Evolutionary conservation across 2,797 vertebrate species (phyloP).

Genomic region (Takifugu ocellatus): DNA sequence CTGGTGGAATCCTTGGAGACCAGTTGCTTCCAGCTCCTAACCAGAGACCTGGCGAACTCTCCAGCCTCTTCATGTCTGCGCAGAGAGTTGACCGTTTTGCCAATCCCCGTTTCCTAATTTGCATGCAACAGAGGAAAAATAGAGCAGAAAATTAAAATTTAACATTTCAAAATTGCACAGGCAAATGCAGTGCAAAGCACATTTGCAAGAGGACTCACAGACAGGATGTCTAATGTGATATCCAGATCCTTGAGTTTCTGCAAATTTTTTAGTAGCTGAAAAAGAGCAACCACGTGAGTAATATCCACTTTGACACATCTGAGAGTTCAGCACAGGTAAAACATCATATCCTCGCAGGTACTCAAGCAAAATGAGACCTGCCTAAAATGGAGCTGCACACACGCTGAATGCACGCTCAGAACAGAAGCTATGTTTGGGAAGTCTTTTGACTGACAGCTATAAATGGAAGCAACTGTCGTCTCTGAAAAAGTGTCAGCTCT

Average conservation of each 20-base stretch:
- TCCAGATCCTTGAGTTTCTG: slow-evolving; percentile 80
- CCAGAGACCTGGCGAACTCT: slow-evolving; percentile 76
- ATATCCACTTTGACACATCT: not conserved
- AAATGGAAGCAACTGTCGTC: slow-evolving; percentile 61
- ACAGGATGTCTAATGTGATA: slow-evolving; percentile 81
- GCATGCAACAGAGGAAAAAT: slow-evolving; percentile 4
- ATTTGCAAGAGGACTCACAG: slow-evolving; percentile 69
- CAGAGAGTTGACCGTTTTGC: slow-evolving; percentile 81
- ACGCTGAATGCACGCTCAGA: slow-evolving; percentile 72
- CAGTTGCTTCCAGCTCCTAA: slow-evolving; percentile 80
- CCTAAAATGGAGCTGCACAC: slow-evolving; percentile 68
- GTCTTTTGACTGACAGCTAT: slow-evolving; percentile 70
- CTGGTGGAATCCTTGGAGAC: slow-evolving; percentile 69
- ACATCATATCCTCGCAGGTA: not conserved
- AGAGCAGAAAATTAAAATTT: slow-evolving; percentile 2
- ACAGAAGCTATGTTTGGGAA: slow-evolving; percentile 70
- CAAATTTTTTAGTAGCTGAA: slow-evolving; percentile 80
- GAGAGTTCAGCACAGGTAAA: not conserved
- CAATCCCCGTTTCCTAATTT: slow-evolving; percentile 83
- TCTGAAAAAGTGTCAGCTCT: not conserved
- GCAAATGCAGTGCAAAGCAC: not conserved
- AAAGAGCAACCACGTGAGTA: slow-evolving; percentile 26
- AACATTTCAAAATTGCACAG: not conserved
- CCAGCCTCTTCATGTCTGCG: slow-evolving; percentile 78
- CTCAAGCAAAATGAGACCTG: slow-evolving; percentile 20